Conservation (phyloP, 53 echinoderm and acorn worm genomes). For the Patiria pectinifera region DNA sequence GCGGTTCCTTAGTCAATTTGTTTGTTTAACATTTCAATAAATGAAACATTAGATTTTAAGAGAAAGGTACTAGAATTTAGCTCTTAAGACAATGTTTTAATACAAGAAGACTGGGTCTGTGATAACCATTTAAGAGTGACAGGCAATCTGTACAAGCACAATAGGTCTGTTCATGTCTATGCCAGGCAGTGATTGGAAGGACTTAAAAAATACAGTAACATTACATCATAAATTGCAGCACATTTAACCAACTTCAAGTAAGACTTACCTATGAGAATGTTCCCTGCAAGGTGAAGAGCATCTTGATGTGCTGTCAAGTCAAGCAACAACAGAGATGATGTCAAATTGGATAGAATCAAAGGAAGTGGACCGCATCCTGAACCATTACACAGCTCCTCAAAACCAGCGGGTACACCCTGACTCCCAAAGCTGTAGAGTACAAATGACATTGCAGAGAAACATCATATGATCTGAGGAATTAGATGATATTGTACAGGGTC, state of each 20-base stretch:
- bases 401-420: constrained; percentile 75
- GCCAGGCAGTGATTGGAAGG: no score
- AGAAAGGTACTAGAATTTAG: not conserved
- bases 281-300: constrained; percentile 80
- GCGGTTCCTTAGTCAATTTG: no score
- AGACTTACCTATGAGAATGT: constrained; percentile 84
- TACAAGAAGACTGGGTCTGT: not conserved
- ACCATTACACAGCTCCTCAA: constrained; percentile 88
- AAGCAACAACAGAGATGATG: constrained; percentile 75
- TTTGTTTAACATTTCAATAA: no score
- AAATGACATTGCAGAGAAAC: not conserved
- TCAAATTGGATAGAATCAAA: constrained; percentile 83
- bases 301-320: constrained; percentile 93
- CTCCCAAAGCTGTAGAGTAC: constrained; percentile 75
- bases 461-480: no score
- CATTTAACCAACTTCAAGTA: not conserved
- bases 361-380: constrained; percentile 95
- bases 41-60: not conserved
- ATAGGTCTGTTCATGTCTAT: no score
- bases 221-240: no score
- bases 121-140: no score
- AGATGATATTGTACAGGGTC: no score
- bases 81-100: not conserved
- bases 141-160: no score
- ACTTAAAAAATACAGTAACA: no score